Base-by-base conservation (phyloP, 2,797 vertebrate genomes). In the Helostoma temminkii region DNA sequence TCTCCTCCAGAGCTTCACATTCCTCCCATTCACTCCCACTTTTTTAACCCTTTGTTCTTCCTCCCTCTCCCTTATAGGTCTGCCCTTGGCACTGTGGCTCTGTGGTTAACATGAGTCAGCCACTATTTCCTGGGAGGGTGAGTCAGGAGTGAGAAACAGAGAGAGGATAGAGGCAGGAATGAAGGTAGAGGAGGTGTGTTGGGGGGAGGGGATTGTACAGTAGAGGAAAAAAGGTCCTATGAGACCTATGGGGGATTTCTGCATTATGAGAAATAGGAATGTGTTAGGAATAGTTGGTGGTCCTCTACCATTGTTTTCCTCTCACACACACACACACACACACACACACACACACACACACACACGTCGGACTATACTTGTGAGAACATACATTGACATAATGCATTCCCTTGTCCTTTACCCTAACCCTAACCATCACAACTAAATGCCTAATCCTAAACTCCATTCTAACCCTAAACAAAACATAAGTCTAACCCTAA, bases 41-140 rank as follows among this genome's bases (percentile, higher is more conserved):
- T 57, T 70, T 58, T 75, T 57, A 41, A 49, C 66, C 22, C 25
- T 36, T 21, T 3, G 26, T 12, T 56, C 53, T 16, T 58, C 59
- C 57, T 49, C 50, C 64, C 63, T 25, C 58, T 64, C 45, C 64
- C 49, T 46, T 52, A 64, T 25, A 48, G 60, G 50, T 80, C 60
- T 82, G 83, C 76, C 85, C 74, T 90, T 90, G 78, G 81, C 83
- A 85, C 58, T 56, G 68, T 78, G 84, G 65, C 71, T 85, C 76
- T 76, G 78, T 76, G 78, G 79, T 83, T 78, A 87, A 59, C 85
- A 83, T 82, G 90, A 93, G 89, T 93, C 91, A 92, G 85, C 80
- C 67, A 39, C 69, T 66, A 74, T 87, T 84, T 71, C 84, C 79
- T n/a, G 56, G 67, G 48, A 88, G 72, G 75, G 82, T 84, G 81